These are phyloP conservation scores for Peromyscus eremicus DNA, from an alignment of 2,797 vertebrate genomes.

Conservation along the genomic window DNA sequence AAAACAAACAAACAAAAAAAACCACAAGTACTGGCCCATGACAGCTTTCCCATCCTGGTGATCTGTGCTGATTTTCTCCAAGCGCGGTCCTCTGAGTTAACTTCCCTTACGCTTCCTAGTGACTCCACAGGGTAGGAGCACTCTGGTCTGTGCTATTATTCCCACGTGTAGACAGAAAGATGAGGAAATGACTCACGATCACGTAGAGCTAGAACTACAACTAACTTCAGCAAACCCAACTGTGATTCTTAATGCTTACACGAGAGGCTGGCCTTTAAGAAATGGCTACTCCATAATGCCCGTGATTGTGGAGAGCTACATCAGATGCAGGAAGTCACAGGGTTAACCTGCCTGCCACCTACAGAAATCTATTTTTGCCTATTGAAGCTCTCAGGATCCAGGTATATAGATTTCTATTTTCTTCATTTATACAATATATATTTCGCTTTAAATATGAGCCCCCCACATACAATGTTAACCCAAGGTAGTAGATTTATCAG, in stretches of 20 bases:
- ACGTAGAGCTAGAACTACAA: neutral
- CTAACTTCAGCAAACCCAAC: neutral
- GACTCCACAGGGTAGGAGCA: neutral
- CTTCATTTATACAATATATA: neutral
- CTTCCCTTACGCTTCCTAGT: neutral
- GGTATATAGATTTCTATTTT: neutral
- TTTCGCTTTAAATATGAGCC: neutral
- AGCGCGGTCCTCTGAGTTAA: fast-evolving
- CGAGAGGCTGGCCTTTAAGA: neutral
- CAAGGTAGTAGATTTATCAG: neutral
- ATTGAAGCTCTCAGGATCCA: neutral
- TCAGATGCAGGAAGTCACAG: neutral
- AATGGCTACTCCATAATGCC: neutral
- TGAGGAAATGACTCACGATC: neutral
- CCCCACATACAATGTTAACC: neutral
- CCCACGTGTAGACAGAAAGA: neutral
- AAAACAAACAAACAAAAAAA: no score
- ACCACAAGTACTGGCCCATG: neutral
- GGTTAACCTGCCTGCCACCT: no score
- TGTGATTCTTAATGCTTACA: neutral
- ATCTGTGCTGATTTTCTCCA: neutral
- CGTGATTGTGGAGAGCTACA: neutral
- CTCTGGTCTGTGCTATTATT: neutral
- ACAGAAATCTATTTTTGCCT: neutral
- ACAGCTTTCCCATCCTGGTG: neutral